A percentile compares a stretch with the other conserved stretches of the same genome.
Conservation (phyloP, 2,113 vertebrate genomes). For the Chaetura pelagica region DNA sequence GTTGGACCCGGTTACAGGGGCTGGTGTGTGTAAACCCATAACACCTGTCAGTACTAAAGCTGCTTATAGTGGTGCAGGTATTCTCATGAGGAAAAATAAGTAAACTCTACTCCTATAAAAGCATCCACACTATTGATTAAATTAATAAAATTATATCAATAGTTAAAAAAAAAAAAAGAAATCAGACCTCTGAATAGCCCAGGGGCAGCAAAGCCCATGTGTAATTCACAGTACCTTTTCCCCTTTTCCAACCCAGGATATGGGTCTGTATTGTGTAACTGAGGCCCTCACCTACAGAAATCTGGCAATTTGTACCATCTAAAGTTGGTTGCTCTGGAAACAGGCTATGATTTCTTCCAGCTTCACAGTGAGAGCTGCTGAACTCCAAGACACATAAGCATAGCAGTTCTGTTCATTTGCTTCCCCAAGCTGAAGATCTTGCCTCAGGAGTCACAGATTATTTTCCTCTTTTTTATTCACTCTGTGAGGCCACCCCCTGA, state of each 20-base stretch:
- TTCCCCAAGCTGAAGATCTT: neutral
- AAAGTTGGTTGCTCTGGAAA: conserved; percentile 57
- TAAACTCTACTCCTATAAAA: neutral
- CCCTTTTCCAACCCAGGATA: neutral
- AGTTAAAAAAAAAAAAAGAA: neutral
- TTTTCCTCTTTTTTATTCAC: neutral
- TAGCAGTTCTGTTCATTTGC: neutral
- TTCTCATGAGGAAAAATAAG: neutral
- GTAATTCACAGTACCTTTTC: neutral
- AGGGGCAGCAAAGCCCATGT: neutral
- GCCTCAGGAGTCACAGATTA: neutral
- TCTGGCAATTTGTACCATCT: neutral
- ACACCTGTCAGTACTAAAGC: neutral
- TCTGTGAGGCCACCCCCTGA: neutral
- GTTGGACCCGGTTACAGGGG: neutral
- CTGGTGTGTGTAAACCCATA: accelerated
- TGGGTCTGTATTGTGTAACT: neutral
- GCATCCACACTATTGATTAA: neutral
- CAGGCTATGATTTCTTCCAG: conserved; percentile 19
- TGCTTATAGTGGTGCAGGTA: neutral
- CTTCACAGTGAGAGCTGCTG: conserved; percentile 36
- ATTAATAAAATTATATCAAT: neutral
- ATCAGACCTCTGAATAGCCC: neutral
- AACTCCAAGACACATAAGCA: neutral
- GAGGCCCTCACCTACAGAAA: conserved; percentile 1